These are phyloP conservation scores for Ctena decussata DNA, from an alignment of 2,888 invertebrate genomes.

Conservation along the genomic window DNA sequence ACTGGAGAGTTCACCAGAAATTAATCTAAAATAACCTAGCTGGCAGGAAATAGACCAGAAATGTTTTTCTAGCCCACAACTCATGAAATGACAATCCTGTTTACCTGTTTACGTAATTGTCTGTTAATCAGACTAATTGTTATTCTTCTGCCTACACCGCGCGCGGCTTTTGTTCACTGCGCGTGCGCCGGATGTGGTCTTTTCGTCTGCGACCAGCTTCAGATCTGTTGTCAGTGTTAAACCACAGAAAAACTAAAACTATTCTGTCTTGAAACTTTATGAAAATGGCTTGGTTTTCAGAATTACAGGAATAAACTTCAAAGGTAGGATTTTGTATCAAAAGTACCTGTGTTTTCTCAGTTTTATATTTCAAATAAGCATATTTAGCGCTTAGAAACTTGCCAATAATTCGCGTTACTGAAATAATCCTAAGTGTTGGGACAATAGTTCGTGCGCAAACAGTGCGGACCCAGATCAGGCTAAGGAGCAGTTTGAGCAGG, in stretches of 20 bases:
- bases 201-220: background rate
- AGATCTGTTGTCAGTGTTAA: background rate
- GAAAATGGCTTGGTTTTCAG: background rate
- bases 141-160: background rate
- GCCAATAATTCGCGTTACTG: too few relatives aligned
- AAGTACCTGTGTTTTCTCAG: too few relatives aligned
- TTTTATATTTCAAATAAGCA: too few relatives aligned
- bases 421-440: too few relatives aligned
- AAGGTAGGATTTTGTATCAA: too few relatives aligned
- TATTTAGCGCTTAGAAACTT: too few relatives aligned
- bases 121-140: background rate
- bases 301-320: background rate
- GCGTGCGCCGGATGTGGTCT: constrained; percentile 5
- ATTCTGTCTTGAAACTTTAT: background rate
- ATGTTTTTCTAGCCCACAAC: background rate
- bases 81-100: background rate
- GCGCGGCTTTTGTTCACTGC: background rate
- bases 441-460: too few relatives aligned
- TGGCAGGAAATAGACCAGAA: background rate
- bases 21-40: too few relatives aligned
- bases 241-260: background rate
- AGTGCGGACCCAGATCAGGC: too few relatives aligned
- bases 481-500: too few relatives aligned
- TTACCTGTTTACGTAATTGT: constrained; percentile 1
- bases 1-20: too few relatives aligned